Conservation (phyloP, 2,888 invertebrate species). For the Dendrolimus houi region DNA sequence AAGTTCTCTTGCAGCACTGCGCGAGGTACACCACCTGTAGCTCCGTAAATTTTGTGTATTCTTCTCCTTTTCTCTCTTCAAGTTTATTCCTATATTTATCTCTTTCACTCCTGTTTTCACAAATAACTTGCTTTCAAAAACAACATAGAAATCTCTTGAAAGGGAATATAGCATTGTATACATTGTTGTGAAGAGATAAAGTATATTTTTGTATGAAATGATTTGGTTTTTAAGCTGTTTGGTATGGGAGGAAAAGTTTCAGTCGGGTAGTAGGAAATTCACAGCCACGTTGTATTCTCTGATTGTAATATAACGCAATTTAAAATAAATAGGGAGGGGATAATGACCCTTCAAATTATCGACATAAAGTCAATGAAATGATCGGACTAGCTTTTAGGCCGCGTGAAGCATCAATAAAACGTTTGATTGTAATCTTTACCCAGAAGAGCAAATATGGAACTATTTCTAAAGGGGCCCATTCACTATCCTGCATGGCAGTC, state of each 20-base stretch:
- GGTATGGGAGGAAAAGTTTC: conserved; percentile 39
- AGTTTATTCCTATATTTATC: conserved; percentile 25
- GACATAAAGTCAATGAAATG: too few species aligned
- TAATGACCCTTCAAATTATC: conserved; percentile 11
- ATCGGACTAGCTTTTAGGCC: too few species aligned
- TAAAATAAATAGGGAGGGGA: conserved; percentile 55
- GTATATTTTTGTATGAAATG: conserved; percentile 22
- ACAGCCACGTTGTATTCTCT: conserved; percentile 54
- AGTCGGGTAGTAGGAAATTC: conserved; percentile 52
- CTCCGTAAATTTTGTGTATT: conserved; percentile 73
- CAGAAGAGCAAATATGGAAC: too few species aligned
- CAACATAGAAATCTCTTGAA: conserved; percentile 61
- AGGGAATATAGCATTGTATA: conserved; percentile 23
- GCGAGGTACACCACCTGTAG: conserved; percentile 73
- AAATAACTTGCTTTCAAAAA: conserved; percentile 75
- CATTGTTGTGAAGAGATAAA: conserved; percentile 21
- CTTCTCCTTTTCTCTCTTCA: conserved; percentile 35
- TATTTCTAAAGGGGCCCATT: too few species aligned
- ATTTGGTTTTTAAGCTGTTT: neutral
- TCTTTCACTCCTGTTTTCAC: conserved; percentile 65
- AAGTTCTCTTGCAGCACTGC: conserved; percentile 43
- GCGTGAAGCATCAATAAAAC: too few species aligned
- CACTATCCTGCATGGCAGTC: too few species aligned
- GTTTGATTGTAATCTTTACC: too few species aligned
- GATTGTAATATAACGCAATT: conserved; percentile 71